Percentiles rank a stretch among this genome's conserved stretches.
Evolutionary conservation across 2,888 invertebrate genomes (phyloP).

Genomic region (Drosophila lacicola): DNA sequence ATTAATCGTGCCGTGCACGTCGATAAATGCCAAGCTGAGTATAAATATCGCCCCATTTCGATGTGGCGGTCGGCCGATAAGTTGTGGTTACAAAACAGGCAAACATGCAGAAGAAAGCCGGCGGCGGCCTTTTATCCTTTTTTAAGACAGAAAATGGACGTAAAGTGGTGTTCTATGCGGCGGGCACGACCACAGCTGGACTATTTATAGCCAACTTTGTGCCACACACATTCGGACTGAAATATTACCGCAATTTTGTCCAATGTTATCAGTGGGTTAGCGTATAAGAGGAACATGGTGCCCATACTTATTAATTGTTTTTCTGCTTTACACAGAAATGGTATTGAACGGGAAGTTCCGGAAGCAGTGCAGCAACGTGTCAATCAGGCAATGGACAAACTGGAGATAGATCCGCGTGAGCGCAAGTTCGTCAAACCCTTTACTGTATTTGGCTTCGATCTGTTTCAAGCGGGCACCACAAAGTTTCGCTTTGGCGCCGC

Average conservation of each 20-base stretch:
- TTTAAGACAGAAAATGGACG: slow-evolving; percentile 86
- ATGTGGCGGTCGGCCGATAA: slow-evolving; percentile 34
- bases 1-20: background rate
- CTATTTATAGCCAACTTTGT: slow-evolving; percentile 85
- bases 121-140: slow-evolving; percentile 54
- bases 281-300: background rate
- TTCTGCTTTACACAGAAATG: slow-evolving; percentile 86
- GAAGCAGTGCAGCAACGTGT: slow-evolving; percentile 86
- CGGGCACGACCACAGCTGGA: slow-evolving; percentile 85
- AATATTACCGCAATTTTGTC: slow-evolving; percentile 88
- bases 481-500: slow-evolving; percentile 88
- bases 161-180: slow-evolving; percentile 85
- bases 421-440: slow-evolving; percentile 88
- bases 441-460: slow-evolving; percentile 90
- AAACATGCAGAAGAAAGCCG: slow-evolving; percentile 51
- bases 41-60: slow-evolving; percentile 1
- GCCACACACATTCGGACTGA: slow-evolving; percentile 88
- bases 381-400: slow-evolving; percentile 87
- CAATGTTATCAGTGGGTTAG: slow-evolving; percentile 88
- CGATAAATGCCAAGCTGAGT: slow-evolving; percentile 1
- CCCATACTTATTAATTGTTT: slow-evolving; percentile 36
- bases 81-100: slow-evolving; percentile 53
- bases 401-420: slow-evolving; percentile 86
- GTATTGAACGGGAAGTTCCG: slow-evolving; percentile 87
- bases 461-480: slow-evolving; percentile 88